These are phyloP conservation scores for Noturus placidus DNA, from an alignment of 2,113 vertebrate genomes.

Conservation along the genomic window DNA sequence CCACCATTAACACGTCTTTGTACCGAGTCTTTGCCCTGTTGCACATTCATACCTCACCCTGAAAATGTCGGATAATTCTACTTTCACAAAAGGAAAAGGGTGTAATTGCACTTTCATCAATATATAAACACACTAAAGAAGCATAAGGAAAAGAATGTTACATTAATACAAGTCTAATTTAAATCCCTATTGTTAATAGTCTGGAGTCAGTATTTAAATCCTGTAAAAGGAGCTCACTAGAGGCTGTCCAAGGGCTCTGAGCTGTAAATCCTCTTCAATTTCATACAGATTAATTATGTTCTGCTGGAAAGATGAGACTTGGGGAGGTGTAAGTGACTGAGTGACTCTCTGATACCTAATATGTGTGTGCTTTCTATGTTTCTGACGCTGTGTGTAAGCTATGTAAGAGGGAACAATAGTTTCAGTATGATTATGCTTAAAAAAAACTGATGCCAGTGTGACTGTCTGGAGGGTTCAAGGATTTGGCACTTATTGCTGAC, in stretches of 20 bases:
- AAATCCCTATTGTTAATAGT: background rate
- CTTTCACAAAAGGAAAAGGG: background rate
- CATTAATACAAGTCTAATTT: background rate
- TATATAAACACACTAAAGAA: background rate
- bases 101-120: background rate
- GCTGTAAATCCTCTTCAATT: conserved; percentile 36
- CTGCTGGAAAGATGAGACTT: conserved; percentile 26
- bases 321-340: background rate
- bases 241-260: background rate
- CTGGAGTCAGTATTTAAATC: background rate
- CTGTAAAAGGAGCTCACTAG: background rate
- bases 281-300: conserved; percentile 37
- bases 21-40: background rate
- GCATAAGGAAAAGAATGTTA: background rate
- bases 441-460: background rate
- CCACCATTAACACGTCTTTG: conserved; percentile 19
- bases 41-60: background rate
- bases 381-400: background rate
- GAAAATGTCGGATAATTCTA: background rate
- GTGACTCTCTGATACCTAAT: background rate
- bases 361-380: background rate
- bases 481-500: conserved; percentile 29
- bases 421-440: background rate
- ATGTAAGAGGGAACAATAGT: background rate
- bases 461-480: background rate